Base-by-base conservation (phyloP, 1,140 invertebrate genomes). In the Drosophila serrata region DNA sequence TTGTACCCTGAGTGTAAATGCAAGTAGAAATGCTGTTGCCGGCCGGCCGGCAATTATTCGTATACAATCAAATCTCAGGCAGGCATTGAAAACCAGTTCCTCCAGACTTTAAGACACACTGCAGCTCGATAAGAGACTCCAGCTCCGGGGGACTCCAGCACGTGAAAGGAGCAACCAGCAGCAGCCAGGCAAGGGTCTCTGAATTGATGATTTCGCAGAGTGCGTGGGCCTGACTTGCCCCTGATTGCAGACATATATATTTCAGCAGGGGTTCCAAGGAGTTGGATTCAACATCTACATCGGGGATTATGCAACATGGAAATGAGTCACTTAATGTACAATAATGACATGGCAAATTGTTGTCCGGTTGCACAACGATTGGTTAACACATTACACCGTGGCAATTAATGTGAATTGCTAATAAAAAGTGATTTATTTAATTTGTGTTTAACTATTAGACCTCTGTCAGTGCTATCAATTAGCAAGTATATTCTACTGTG, bases 381-480 rank as follows among this genome's bases (percentile, higher is more conserved):
- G 65, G 29, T 37, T 58, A 37, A 58, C 68, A 46, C 67, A 35
- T 68, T 42, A 40, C 19, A 51, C 6, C 13, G 24, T 39, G 31
- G 46, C 42, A 53, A 67, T 51, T 43, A 75, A 55, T 39, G 22
- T 68, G 33, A 17, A 53, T 58, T 48, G 51, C 65, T 40, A 68
- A 60, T 77, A 55, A 43, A 77, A 77, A 67, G 62, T 68, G 75
- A 77, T 77, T 77, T 77, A 77, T 76, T 68, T 40, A 45, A 76
- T 67, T 76, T 60, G 27, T 22, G 35, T 22, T 60, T 37, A 42
- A 40, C 40, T 48, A 59, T 76, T 55, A 40, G 27, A 42, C 27
- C 48, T 59, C 48, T 15, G 72, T 40, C 59, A 49, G 61, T 40
- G 15, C 40, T 27, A 42, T 55, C 74, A 77, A 77, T 77, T 77